A percentile compares a stretch with the other conserved stretches of the same genome.
Evolutionary conservation across 2,113 vertebrate genomes (phyloP).

Genomic region (Barbus barbus): DNA sequence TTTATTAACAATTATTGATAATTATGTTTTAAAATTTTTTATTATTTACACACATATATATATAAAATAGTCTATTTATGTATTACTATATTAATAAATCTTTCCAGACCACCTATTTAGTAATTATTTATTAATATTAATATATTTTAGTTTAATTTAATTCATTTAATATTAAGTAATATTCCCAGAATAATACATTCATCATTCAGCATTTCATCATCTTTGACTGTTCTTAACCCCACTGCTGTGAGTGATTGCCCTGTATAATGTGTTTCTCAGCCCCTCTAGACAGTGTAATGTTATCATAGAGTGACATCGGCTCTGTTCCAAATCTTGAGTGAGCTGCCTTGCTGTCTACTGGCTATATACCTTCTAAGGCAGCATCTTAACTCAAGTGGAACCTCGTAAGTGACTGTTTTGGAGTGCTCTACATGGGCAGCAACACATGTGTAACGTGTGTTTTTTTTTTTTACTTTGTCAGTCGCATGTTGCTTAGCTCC

Average conservation of each 20-base stretch:
- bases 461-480: neutral
- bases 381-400: neutral
- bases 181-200: neutral
- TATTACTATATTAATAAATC: neutral
- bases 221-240: constrained; percentile 54
- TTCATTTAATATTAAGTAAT: neutral
- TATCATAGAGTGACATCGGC: neutral
- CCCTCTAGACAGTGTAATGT: constrained; percentile 4
- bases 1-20: neutral
- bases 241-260: constrained; percentile 66
- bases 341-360: neutral
- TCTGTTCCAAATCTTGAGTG: neutral
- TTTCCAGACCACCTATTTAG: neutral
- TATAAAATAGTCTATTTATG: neutral
- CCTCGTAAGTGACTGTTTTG: neutral
- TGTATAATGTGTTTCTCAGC: constrained; percentile 60
- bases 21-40: too few relatives aligned
- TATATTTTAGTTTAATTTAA: neutral
- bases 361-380: neutral
- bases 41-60: too few relatives aligned
- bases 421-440: neutral
- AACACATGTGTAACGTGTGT: neutral
- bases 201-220: neutral
- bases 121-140: neutral
- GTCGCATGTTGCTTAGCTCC: neutral